A percentile compares a stretch with the other conserved stretches of the same genome.
Evolutionary conservation across 2,888 invertebrate genomes (phyloP).

Genomic region (Torymus auratus): DNA sequence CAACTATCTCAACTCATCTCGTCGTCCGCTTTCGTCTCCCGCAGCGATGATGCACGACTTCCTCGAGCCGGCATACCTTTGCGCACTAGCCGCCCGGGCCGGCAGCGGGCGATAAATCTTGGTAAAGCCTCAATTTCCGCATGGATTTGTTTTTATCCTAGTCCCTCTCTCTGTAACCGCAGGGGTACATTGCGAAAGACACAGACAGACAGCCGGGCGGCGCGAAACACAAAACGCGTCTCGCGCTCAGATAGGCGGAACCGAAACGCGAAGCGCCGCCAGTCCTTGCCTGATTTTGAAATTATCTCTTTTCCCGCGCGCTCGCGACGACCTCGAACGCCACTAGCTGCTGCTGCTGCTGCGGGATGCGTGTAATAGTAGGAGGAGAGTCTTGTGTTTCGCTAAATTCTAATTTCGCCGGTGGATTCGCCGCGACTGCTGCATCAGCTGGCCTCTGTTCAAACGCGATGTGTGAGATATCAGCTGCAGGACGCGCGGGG

Average conservation of each 20-base stretch:
- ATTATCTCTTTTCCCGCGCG: slow-evolving; percentile 2
- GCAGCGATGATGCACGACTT: slow-evolving; percentile 28
- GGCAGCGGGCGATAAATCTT: slow-evolving; percentile 32
- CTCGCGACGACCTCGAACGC: not conserved
- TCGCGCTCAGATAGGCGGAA: slow-evolving; percentile 29
- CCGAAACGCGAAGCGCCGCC: slow-evolving; percentile 35
- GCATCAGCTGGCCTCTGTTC: too few species aligned
- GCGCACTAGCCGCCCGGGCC: not conserved
- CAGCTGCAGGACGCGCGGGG: too few species aligned
- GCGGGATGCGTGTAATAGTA: too few species aligned
- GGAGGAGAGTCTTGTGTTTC: slow-evolving; percentile 20
- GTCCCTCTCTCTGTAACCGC: not conserved
- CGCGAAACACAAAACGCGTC: not conserved
- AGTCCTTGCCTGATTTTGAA: slow-evolving; percentile 23
- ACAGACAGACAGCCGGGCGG: too few species aligned
- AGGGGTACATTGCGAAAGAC: too few species aligned
- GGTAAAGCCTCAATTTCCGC: slow-evolving; percentile 40
- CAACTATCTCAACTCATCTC: not conserved
- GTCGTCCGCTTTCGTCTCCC: not conserved
- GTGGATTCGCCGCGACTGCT: too few species aligned
- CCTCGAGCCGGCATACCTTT: not conserved
- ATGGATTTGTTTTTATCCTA: slow-evolving; percentile 29
- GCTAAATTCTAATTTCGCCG: slow-evolving; percentile 55
- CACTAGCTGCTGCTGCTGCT: too few species aligned
- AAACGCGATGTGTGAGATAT: too few species aligned